Base-by-base conservation (phyloP, 2,888 invertebrate genomes). In the Platycnemis pennipes region DNA sequence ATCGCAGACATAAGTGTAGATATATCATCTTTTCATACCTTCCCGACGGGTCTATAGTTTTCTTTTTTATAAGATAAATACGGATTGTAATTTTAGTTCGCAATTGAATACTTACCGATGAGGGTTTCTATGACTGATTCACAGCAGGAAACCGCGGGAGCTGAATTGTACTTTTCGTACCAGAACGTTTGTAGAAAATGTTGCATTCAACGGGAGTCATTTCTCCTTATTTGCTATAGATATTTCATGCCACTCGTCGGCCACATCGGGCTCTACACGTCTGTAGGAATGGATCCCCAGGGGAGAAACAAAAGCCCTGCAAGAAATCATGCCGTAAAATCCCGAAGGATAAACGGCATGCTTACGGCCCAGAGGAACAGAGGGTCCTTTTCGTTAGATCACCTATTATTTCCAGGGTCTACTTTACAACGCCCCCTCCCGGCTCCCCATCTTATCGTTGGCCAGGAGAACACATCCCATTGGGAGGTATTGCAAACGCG, bases 351-450 rank as follows among this genome's bases (percentile, higher is more conserved):
- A 77, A 77, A 77, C 37, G 77, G 46, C 26, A n/a, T 44, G 0
- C 53, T 53, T 42, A 56, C 42, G 42, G 22, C 26, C 44, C 42
- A 13, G 44, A 44, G n/a, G 13, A 69, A 63, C 44, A 89, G 53
- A 77, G 53, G n/a, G 37, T 42, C 91, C 56, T 63, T 91, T 56
- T 44, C 63, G 26, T 56, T 91, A 91, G 63, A 91, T 91, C 63
- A 63, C 91, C 91, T 91, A 56, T 91, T 91, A 91, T 91, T 91
- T 63, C 63, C 91, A 26, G 77, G 31, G 31, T 13, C 26, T 77
- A 77, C 77, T 77, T 31, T 31, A 77, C 45, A 44, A n/a, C n/a
- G 56, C 22, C 53, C 7, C 42, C 91, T 63, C 44, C 42, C 63
- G 1, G 45, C 4, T 19, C n/a, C 44, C 91, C 46, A 8, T 37